Evolutionary conservation across 1,140 invertebrate genomes (phyloP).

Genomic region (Drosophila simulans): DNA sequence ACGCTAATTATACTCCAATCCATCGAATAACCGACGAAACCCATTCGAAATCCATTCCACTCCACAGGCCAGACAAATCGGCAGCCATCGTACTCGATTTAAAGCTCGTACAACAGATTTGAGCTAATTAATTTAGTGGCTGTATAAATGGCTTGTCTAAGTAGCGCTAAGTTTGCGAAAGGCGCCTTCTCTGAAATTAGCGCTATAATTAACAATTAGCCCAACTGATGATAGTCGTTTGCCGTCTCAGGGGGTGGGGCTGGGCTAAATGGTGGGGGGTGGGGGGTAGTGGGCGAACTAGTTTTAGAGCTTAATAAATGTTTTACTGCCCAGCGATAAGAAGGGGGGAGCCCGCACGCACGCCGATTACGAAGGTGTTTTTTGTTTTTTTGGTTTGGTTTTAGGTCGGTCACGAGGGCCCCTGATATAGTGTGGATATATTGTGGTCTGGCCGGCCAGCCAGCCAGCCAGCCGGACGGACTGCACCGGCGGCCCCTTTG

Average conservation of each 20-base stretch:
- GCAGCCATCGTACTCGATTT: slow-evolving; percentile 18
- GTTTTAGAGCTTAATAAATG: slow-evolving; percentile 59
- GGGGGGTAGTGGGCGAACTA: slow-evolving; percentile 28
- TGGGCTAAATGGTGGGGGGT: slow-evolving; percentile 2
- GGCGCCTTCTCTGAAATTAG: slow-evolving; percentile 60
- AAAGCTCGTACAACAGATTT: slow-evolving; percentile 46
- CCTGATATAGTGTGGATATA: slow-evolving; percentile 27
- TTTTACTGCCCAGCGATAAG: slow-evolving; percentile 53
- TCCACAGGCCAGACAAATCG: background rate
- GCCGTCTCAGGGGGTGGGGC: slow-evolving; percentile 1
- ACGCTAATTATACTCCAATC: background rate
- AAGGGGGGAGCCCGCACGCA: slow-evolving; percentile 38
- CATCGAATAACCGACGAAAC: background rate
- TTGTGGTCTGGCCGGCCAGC: background rate
- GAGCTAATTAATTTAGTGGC: slow-evolving; percentile 75
- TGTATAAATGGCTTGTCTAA: slow-evolving; percentile 72
- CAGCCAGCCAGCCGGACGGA: background rate
- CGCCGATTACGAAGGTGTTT: slow-evolving; percentile 26
- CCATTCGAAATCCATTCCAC: background rate
- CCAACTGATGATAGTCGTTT: slow-evolving; percentile 42
- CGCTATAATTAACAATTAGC: slow-evolving; percentile 76
- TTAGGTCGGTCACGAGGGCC: slow-evolving; percentile 38
- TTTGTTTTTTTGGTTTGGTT: background rate
- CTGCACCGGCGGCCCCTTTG: slow-evolving; percentile 32
- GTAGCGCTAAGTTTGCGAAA: slow-evolving; percentile 70